Percentiles rank a stretch among this genome's conserved stretches.
Conservation (phyloP, 2,113 vertebrate genomes). For the Aptenodytes forsteri region DNA sequence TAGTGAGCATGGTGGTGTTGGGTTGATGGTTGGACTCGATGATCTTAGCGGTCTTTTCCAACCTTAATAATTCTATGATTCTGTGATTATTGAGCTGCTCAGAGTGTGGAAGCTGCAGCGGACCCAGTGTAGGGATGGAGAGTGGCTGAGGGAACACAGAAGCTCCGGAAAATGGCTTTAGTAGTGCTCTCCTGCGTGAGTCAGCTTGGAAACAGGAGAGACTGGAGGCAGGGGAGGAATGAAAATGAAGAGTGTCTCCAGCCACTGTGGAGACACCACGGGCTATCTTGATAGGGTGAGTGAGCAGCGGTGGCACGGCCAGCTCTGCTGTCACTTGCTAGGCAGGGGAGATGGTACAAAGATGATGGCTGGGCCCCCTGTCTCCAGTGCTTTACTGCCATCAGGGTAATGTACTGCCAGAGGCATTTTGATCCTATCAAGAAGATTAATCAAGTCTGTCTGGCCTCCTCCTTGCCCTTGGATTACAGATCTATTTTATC, state of each 20-base stretch:
- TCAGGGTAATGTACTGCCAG: not conserved
- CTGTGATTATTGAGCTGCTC: not conserved
- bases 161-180: not conserved
- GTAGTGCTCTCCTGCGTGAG: not conserved
- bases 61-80: too few relatives aligned
- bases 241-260: not conserved
- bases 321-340: not conserved
- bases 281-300: not conserved
- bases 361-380: not conserved
- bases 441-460: not conserved
- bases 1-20: too few relatives aligned
- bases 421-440: not conserved
- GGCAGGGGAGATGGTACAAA: not conserved
- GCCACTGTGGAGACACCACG: not conserved
- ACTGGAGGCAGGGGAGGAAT: not conserved
- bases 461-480: not conserved
- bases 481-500: not conserved
- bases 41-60: too few relatives aligned
- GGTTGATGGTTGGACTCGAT: too few relatives aligned
- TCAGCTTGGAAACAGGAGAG: not conserved
- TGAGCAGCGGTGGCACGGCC: not conserved
- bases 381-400: not conserved
- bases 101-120: not conserved
- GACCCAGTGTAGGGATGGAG: not conserved
- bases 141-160: not conserved